Conservation (phyloP, 1,140 invertebrate species). For the Ips nitidus region DNA sequence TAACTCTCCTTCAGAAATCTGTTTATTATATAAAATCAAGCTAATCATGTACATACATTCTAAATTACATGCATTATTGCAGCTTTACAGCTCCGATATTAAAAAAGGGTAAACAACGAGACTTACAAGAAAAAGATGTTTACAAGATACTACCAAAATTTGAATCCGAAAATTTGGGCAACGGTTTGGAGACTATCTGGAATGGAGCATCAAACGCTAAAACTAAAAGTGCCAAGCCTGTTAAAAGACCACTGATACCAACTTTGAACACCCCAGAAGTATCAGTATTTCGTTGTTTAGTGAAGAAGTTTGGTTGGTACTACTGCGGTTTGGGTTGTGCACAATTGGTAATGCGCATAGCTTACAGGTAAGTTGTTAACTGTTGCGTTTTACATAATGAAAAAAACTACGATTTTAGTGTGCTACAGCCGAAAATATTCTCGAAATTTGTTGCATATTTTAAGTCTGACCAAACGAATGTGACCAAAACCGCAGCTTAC, state of each 20-base stretch:
- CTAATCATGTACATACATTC: not conserved
- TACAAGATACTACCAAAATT: constrained; percentile 42
- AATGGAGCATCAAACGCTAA: constrained; percentile 39
- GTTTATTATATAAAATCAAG: not conserved
- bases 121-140: constrained; percentile 52
- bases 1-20: not conserved
- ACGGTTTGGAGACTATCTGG: constrained; percentile 44
- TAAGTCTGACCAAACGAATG: constrained; percentile 53
- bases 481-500: constrained; percentile 61
- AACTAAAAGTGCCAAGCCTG: not conserved
- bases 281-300: constrained; percentile 23
- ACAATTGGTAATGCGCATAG: constrained; percentile 50
- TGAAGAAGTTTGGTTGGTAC: constrained; percentile 21
- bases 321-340: constrained; percentile 38
- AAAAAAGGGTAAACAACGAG: constrained; percentile 37
- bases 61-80: constrained; percentile 12
- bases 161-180: constrained; percentile 39
- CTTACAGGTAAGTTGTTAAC: no score
- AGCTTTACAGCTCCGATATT: constrained; percentile 44
- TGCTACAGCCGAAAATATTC: constrained; percentile 54
- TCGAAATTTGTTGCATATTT: constrained; percentile 71
- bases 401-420: constrained; percentile 22
- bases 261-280: constrained; percentile 1
- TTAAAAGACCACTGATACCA: not conserved
- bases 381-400: not conserved